phyloP scores from a whole-genome alignment of 2,888 invertebrate species.

The Acrobasis suavella region DNA sequence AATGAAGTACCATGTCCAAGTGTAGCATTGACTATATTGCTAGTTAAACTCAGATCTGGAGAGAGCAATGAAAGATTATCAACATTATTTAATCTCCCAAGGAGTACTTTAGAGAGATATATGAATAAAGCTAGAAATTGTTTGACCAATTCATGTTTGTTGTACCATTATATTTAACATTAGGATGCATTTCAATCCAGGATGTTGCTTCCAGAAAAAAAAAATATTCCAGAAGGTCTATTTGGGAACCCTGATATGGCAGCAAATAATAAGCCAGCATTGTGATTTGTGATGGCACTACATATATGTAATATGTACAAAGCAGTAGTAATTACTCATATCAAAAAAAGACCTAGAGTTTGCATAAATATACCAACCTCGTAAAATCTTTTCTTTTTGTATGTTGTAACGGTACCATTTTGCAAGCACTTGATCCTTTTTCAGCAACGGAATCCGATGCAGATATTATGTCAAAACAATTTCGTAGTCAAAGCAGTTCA shows the following conservation, averaged over 20 bases:
- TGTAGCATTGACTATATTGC: conserved; percentile 29
- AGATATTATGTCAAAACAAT: conserved; percentile 8
- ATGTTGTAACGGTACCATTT: conserved; percentile 14
- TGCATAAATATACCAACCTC: no score
- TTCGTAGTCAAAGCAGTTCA: conserved; percentile 2
- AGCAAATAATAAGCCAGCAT: no score
- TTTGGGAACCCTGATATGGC: conserved; percentile 12
- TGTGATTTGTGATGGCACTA: neutral
- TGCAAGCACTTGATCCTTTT: conserved; percentile 19
- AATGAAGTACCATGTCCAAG: conserved; percentile 28
- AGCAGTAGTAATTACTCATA: no score
- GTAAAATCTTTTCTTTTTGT: conserved; percentile 11
- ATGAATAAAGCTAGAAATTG: conserved; percentile 20
- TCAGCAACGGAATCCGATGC: conserved; percentile 1
- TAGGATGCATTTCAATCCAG: conserved; percentile 5
- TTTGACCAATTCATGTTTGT: neutral
- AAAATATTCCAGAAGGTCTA: conserved; percentile 17
- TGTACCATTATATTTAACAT: conserved; percentile 4
- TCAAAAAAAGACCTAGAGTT: no score
- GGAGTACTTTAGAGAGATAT: conserved; percentile 18
- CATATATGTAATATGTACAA: neutral
- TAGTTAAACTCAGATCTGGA: conserved; percentile 26
- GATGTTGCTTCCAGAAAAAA: conserved; percentile 12
- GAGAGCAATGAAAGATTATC: conserved; percentile 25
- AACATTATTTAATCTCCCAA: conserved; percentile 12